Evolutionary conservation across 1,140 invertebrate genomes (phyloP).

Genomic region (Archivesica marissinica): DNA sequence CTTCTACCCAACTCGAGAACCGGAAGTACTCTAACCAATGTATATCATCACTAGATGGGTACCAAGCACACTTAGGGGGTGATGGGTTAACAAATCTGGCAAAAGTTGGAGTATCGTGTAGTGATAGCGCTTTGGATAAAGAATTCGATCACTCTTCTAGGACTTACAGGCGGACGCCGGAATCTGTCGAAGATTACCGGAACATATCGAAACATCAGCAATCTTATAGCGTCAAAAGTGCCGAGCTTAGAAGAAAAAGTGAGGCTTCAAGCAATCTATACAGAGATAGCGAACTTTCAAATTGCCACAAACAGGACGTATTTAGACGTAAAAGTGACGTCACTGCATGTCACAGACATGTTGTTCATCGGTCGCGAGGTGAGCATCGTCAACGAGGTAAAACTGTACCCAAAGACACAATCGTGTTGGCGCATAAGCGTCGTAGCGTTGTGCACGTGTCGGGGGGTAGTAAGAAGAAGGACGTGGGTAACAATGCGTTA

Average conservation of each 20-base stretch:
- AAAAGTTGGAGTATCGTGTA: constrained; percentile 26
- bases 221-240: constrained; percentile 8
- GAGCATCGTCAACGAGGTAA: background rate
- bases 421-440: constrained; percentile 12
- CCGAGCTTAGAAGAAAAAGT: constrained; percentile 37
- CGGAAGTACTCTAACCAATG: too few relatives aligned
- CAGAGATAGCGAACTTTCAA: background rate
- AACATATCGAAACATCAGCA: background rate
- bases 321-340: constrained; percentile 20
- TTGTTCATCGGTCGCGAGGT: background rate
- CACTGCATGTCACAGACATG: background rate
- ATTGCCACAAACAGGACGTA: background rate
- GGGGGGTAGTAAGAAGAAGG: background rate
- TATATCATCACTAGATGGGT: too few relatives aligned
- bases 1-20: too few relatives aligned
- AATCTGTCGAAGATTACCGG: background rate
- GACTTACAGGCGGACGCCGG: background rate
- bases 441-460: constrained; percentile 47
- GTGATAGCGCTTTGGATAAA: constrained; percentile 30
- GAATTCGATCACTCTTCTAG: background rate
- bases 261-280: constrained; percentile 9
- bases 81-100: background rate
- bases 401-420: background rate
- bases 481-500: background rate
- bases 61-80: too few relatives aligned